Conservation (phyloP, 2,888 invertebrate species). For the Hermaeophaga mercurialis region DNA sequence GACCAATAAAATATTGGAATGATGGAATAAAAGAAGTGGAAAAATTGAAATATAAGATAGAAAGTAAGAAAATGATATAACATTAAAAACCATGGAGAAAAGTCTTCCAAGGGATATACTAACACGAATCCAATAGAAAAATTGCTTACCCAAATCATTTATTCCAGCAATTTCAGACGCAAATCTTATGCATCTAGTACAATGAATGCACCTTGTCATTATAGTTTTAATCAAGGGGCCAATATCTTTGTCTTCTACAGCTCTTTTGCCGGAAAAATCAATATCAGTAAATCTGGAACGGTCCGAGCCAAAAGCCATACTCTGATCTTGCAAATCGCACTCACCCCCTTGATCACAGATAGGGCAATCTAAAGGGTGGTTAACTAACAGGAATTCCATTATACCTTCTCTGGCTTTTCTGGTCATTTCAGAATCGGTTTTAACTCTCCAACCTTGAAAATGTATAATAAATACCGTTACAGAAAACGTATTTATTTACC, state of each 20-base stretch:
- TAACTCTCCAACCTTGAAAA: slow-evolving; percentile 83
- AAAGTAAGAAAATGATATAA: no score
- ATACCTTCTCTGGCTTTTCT: slow-evolving; percentile 79
- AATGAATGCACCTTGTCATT: slow-evolving; percentile 99
- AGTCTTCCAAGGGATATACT: no score
- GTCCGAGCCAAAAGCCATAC: slow-evolving; percentile 98
- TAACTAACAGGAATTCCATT: slow-evolving; percentile 98
- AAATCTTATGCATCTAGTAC: slow-evolving; percentile 97
- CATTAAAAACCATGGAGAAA: no score
- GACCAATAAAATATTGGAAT: no score
- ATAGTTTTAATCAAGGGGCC: slow-evolving; percentile 98
- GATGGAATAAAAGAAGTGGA: no score
- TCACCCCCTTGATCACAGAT: slow-evolving; percentile 99
- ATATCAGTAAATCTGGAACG: slow-evolving; percentile 93
- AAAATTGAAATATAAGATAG: no score
- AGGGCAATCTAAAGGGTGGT: slow-evolving; percentile 98
- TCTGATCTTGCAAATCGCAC: slow-evolving; percentile 96
- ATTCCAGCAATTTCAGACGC: slow-evolving; percentile 99
- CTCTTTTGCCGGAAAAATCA: slow-evolving; percentile 88
- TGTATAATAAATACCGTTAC: neutral
- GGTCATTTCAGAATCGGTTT: slow-evolving; percentile 94
- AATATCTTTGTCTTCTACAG: slow-evolving; percentile 98
- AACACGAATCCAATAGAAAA: no score
- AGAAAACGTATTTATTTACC: slow-evolving; percentile 56
- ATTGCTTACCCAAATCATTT: slow-evolving; percentile 75